Evolutionary conservation across 53 echinoderm and acorn worm genomes (phyloP).

Genomic region (Hippasteria phrygiana): DNA sequence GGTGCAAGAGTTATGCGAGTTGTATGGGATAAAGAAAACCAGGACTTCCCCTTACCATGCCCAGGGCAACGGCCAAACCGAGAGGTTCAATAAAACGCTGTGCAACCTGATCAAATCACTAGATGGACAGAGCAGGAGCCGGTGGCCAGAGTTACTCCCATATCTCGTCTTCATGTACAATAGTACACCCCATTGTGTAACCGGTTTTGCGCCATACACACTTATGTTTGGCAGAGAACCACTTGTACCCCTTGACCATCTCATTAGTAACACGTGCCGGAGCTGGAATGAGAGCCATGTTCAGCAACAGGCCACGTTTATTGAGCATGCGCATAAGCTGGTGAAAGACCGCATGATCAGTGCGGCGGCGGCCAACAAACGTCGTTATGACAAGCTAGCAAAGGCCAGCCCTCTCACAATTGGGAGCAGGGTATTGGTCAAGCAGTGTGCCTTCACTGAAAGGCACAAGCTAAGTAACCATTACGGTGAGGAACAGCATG

Average conservation of each 20-base stretch:
- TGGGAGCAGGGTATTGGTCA: slow-evolving; percentile 28
- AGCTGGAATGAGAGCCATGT: slow-evolving; percentile 11
- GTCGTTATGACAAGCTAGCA: neutral
- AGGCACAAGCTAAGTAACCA: slow-evolving; percentile 24
- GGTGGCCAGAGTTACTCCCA: slow-evolving; percentile 27
- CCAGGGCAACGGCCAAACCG: too few relatives aligned
- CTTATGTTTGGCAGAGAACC: too few relatives aligned
- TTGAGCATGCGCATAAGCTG: slow-evolving; percentile 17
- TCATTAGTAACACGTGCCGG: neutral
- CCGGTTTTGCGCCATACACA: slow-evolving; percentile 25
- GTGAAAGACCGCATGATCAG: slow-evolving; percentile 24
- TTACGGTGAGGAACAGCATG: neutral
- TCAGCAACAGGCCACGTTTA: slow-evolving; percentile 11
- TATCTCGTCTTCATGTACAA: slow-evolving; percentile 20
- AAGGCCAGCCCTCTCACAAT: slow-evolving; percentile 24
- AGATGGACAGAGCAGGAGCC: neutral
- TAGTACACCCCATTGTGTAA: slow-evolving; percentile 19
- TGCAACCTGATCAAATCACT: slow-evolving; percentile 7
- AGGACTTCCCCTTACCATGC: too few relatives aligned
- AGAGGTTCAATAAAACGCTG: too few relatives aligned
- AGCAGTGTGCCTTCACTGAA: slow-evolving; percentile 18
- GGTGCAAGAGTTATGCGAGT: neutral
- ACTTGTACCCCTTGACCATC: slow-evolving; percentile 1
- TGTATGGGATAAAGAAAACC: neutral
- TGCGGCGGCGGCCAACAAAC: slow-evolving; percentile 29